phyloP scores from a whole-genome alignment of 2,797 vertebrate genomes.

The Mormyrops boulengeri region DNA sequence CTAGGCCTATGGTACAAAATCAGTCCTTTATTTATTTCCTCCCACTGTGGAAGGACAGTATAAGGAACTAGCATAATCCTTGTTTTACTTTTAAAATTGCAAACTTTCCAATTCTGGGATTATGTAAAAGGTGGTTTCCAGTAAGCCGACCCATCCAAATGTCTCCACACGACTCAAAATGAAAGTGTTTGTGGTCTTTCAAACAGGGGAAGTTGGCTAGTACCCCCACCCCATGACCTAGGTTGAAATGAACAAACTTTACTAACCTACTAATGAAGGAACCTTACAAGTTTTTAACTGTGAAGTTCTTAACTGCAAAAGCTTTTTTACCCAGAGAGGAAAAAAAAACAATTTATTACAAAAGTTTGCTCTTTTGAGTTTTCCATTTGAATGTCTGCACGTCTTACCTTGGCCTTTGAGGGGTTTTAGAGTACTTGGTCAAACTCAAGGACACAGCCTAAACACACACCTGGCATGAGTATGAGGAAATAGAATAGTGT shows the following conservation, averaged over 20 bases:
- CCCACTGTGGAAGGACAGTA: background rate
- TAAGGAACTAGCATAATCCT: background rate
- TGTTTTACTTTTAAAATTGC: background rate
- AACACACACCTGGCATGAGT: too few relatives aligned
- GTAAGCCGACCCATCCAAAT: background rate
- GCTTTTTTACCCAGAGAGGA: background rate
- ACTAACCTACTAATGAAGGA: background rate
- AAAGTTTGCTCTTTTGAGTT: background rate
- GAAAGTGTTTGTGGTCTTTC: conserved; percentile 36
- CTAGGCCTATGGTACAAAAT: background rate
- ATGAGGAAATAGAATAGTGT: too few relatives aligned
- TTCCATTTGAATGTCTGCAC: background rate
- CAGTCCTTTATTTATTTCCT: background rate
- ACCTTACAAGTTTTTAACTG: background rate
- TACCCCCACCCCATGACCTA: background rate
- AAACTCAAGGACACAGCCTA: background rate
- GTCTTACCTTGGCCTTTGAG: background rate
- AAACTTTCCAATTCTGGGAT: background rate
- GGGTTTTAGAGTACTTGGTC: background rate
- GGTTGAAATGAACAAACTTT: conserved; percentile 12
- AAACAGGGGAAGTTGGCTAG: background rate
- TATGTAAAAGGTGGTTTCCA: background rate
- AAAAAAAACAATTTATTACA: background rate
- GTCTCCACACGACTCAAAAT: conserved; percentile 27
- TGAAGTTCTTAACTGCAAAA: background rate